Percentiles rank a stretch among this genome's conserved stretches.
phyloP scores from a whole-genome alignment of 1,140 invertebrate species.

The Drosophila pectinifera region DNA sequence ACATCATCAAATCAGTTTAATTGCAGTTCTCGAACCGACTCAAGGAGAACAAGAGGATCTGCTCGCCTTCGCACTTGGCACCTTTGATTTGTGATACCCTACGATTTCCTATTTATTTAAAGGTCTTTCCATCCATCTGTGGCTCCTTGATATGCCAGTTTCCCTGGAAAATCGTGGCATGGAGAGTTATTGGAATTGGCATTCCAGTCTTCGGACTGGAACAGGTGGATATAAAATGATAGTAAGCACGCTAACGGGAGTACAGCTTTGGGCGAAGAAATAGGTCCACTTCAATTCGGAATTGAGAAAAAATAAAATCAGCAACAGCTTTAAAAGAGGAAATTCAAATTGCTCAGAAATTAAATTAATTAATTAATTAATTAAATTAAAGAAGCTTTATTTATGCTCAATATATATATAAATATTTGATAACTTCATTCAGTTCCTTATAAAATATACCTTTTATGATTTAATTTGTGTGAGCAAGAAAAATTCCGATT shows the following conservation, averaged over 20 bases:
- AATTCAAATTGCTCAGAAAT: no score
- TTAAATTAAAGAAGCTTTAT: no score
- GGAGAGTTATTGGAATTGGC: slow-evolving; percentile 15
- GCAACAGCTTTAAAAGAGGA: no score
- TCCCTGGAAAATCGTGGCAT: slow-evolving; percentile 8
- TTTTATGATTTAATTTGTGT: no score
- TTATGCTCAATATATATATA: no score
- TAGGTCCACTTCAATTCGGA: background rate
- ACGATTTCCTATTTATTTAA: background rate
- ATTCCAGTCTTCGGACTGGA: background rate
- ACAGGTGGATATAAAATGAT: slow-evolving; percentile 21
- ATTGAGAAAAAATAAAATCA: no score
- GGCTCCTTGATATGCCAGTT: slow-evolving; percentile 5
- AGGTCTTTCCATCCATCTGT: background rate
- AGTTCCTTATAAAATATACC: no score
- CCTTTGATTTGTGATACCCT: slow-evolving; percentile 10
- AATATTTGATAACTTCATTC: no score
- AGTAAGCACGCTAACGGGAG: background rate
- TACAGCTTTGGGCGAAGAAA: background rate
- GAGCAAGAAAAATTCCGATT: no score
- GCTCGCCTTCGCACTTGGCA: background rate
- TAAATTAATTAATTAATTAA: no score
- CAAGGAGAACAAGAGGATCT: slow-evolving; percentile 1
- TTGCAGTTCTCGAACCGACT: slow-evolving; percentile 6
- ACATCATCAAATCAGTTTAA: slow-evolving; percentile 48